Conservation (phyloP, 1,140 invertebrate genomes). For the Hirudo medicinalis region DNA sequence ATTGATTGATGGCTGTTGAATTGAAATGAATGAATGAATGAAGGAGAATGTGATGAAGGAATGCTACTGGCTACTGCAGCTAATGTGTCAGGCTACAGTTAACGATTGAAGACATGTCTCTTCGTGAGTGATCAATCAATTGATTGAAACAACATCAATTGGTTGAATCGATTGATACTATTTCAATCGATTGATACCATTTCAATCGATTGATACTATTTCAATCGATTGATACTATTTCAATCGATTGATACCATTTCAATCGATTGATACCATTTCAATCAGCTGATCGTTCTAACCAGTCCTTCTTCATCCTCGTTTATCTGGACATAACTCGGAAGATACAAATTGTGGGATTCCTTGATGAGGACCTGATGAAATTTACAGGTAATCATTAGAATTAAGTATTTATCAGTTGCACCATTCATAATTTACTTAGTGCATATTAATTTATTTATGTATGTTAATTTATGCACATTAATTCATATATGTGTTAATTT, state of each 20-base stretch:
- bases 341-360: slow-evolving; percentile 79
- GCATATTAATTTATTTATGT: not conserved
- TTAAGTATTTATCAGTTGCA: not conserved
- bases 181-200: not conserved
- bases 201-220: not conserved
- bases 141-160: too few species aligned
- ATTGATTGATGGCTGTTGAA: too few species aligned
- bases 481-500: too few species aligned
- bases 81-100: too few species aligned
- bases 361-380: slow-evolving; percentile 56
- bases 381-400: not conserved
- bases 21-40: too few species aligned
- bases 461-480: not conserved
- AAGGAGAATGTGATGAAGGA: too few species aligned
- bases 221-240: not conserved
- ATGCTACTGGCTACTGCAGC: too few species aligned
- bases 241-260: too few species aligned
- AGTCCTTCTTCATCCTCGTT: slow-evolving; percentile 61
- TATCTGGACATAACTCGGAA: slow-evolving; percentile 87
- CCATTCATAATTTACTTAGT: not conserved
- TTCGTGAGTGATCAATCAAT: too few species aligned
- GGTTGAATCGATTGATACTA: too few species aligned
- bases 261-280: too few species aligned
- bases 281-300: slow-evolving; percentile 19
- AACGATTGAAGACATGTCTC: too few species aligned